Percentiles rank a stretch among this genome's conserved stretches.
Conservation (phyloP, 2,888 invertebrate species). For the Lingula anatina region DNA sequence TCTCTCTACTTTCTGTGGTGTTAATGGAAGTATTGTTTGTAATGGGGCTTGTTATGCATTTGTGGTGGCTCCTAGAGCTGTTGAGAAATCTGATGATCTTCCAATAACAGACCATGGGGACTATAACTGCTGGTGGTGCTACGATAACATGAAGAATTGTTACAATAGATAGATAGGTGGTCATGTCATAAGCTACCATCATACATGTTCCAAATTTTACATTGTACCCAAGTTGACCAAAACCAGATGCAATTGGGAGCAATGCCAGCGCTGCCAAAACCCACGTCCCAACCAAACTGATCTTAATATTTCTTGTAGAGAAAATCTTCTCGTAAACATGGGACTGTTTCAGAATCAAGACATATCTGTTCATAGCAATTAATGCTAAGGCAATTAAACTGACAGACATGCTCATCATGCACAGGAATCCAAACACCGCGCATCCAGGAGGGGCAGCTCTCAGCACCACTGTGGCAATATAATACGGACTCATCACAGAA, state of each 20-base stretch:
- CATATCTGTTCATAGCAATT: constrained; percentile 9
- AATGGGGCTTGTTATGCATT: too few species aligned
- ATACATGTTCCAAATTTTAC: not conserved
- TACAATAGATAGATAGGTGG: too few species aligned
- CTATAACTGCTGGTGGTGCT: too few species aligned
- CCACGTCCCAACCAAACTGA: not conserved
- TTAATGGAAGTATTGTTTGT: too few species aligned
- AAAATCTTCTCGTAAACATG: not conserved
- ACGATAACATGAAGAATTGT: too few species aligned
- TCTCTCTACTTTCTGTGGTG: too few species aligned
- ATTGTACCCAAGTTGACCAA: not conserved
- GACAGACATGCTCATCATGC: constrained; percentile 2
- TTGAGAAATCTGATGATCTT: too few species aligned
- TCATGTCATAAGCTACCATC: too few species aligned
- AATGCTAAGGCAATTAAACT: constrained; percentile 7
- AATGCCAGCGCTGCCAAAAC: not conserved
- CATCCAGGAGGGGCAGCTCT: not conserved
- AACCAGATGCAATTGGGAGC: not conserved
- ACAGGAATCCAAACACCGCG: constrained; percentile 5
- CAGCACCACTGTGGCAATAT: constrained; percentile 4
- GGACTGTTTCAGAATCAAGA: constrained; percentile 8
- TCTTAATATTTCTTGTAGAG: not conserved
- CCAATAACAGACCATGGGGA: too few species aligned
- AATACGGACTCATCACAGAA: constrained; percentile 4
- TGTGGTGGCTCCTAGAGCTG: too few species aligned